phyloP scores from a whole-genome alignment of 2,797 vertebrate species.

The Capromys pilorides region DNA sequence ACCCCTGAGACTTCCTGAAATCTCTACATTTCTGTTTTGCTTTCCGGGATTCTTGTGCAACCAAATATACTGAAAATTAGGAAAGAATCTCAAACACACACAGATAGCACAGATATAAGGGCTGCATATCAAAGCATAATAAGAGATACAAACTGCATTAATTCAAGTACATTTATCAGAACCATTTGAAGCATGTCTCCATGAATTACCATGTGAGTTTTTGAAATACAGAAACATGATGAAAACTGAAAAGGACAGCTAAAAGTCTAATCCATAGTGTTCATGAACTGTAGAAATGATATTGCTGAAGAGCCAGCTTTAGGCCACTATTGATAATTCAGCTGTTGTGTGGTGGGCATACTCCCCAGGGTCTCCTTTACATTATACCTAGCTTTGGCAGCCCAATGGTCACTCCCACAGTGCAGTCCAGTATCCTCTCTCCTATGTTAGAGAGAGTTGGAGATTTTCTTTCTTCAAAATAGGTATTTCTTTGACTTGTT shows the following conservation, averaged over 20 bases:
- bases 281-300: background rate
- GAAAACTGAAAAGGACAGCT: constrained; percentile 31
- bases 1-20: background rate
- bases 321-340: background rate
- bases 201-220: background rate
- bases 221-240: constrained; percentile 4
- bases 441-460: background rate
- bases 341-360: background rate
- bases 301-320: background rate
- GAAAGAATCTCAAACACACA: background rate
- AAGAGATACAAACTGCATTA: background rate
- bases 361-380: background rate
- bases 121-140: background rate
- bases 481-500: background rate
- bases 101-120: background rate
- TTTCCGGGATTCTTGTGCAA: constrained; percentile 44
- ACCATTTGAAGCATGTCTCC: constrained; percentile 21
- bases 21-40: background rate
- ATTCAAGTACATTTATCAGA: constrained; percentile 21
- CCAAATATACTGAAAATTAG: background rate
- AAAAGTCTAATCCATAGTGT: background rate
- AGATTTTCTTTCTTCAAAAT: constrained; percentile 31
- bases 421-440: background rate
- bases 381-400: background rate
- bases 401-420: background rate